phyloP scores from a whole-genome alignment of 2,113 vertebrate genomes.

The Hirundichthys speculiger region DNA sequence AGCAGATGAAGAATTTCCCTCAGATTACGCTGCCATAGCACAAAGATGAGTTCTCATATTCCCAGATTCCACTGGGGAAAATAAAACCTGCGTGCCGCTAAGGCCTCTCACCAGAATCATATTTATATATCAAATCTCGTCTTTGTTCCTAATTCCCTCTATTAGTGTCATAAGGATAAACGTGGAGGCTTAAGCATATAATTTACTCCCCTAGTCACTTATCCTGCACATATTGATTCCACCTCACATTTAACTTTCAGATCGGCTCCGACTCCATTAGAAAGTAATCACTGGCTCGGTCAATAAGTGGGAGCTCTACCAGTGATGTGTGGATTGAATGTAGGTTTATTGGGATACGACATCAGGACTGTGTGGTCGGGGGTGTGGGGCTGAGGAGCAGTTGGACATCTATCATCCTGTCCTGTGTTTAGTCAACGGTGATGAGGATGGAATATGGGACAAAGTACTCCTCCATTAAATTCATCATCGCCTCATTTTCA shows the following conservation, averaged over 20 bases:
- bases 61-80: constrained; percentile 35
- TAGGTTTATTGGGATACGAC: constrained; percentile 76
- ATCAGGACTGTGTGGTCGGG: constrained; percentile 36
- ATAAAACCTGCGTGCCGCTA: constrained; percentile 4
- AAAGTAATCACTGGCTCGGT: constrained; percentile 66
- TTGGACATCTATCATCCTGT: constrained; percentile 71
- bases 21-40: constrained; percentile 17
- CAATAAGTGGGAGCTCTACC: constrained; percentile 69
- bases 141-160: constrained; percentile 33
- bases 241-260: constrained; percentile 74
- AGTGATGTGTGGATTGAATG: constrained; percentile 67
- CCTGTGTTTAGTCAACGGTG: constrained; percentile 71
- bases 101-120: constrained; percentile 41
- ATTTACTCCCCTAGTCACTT: constrained; percentile 67
- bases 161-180: constrained; percentile 42
- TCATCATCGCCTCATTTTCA: constrained; percentile 73
- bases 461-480: constrained; percentile 73
- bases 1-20: constrained; percentile 32
- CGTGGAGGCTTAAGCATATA: constrained; percentile 61
- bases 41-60: constrained; percentile 34
- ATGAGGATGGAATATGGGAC: constrained; percentile 75
- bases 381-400: constrained; percentile 13
- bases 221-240: constrained; percentile 72
- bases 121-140: constrained; percentile 53
- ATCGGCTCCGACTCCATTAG: constrained; percentile 72